Base-by-base conservation (phyloP, 2,888 invertebrate species). In the Schrankia costaestrigalis region DNA sequence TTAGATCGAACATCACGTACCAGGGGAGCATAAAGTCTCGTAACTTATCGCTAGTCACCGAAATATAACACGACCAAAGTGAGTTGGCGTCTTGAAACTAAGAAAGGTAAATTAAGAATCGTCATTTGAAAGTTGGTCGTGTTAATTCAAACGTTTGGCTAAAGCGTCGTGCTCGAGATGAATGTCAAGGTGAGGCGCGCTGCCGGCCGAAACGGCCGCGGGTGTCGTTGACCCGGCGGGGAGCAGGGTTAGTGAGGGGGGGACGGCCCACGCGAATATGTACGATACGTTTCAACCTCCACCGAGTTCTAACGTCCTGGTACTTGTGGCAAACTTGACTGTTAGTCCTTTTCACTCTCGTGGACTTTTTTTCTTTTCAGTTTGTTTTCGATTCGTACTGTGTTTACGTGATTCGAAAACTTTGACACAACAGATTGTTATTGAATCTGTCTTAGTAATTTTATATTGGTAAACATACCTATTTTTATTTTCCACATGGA, bases 161-260 rank as follows among this genome's bases (percentile, higher is more conserved):
- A 73, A 74, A 81, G 76, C 79, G 74, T 73, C 56, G 78, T 76
- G 76, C 69, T 73, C 73, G 78, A 85, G 86, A 87, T 85, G 86
- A 87, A 87, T 87, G 87, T 87, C 87, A 87, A 87, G 86, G 87
- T 86, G 84, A 87, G 85, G 83, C 78, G 78, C 78, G 79, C 81
- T 78, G 78, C 64, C 79, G 82, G 80, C 85, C 85, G 83, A 85
- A 84, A 79, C 83, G 83, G 77, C 82, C 71, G 76, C 72, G 66
- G 75, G 71, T 76, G 84, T 81, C 85, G 70, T 78, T 78, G 85
- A 86, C 83, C 87, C 73, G 56, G 60, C 45, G 55, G 59, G 60
- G 57, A 45, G 56, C 55, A 56, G 64, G 70, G 62, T 13, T 1
- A 2, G 43, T 55, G 63, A 63, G 61, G 76, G 74, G 74, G 71